Percentiles rank a stretch among this genome's conserved stretches.
Conservation (phyloP, 2,888 invertebrate species). For the Cheilosia vernalis region DNA sequence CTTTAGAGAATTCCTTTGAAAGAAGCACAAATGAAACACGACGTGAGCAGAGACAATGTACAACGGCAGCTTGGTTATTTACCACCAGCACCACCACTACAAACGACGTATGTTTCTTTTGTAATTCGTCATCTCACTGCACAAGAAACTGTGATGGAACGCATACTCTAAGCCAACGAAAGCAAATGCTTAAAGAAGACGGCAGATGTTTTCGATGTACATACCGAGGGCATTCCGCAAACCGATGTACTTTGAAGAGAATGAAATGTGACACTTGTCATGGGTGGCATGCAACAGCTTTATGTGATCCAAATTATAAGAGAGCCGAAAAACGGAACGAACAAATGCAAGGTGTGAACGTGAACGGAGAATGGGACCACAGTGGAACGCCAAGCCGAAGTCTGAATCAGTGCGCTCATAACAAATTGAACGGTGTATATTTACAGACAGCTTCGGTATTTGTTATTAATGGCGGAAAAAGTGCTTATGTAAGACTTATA, state of each 20-base stretch:
- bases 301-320: constrained; percentile 13
- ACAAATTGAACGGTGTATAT: background rate
- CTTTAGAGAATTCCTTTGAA: constrained; percentile 14
- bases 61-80: constrained; percentile 2
- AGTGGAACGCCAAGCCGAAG: background rate
- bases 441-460: constrained; percentile 27
- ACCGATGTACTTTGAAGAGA: constrained; percentile 7
- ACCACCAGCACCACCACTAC: background rate
- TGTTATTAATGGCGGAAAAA: constrained; percentile 8
- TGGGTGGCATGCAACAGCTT: constrained; percentile 11
- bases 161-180: constrained; percentile 3
- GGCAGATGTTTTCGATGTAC: constrained; percentile 25
- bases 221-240: constrained; percentile 15
- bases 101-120: constrained; percentile 11
- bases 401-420: background rate
- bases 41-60: background rate
- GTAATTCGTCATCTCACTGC: background rate
- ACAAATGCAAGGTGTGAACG: background rate
- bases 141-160: constrained; percentile 16
- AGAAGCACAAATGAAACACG: background rate
- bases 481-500: constrained; percentile 13
- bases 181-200: constrained; percentile 20
- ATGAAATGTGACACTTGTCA: background rate
- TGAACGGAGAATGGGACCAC: background rate
- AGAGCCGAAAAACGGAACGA: background rate